Evolutionary conservation across 35 echinoderm and acorn worm species (phyloP), one percentile per base, ranked within the genome.

Genomic region (Strongylocentrotus purpuratus): DNA sequence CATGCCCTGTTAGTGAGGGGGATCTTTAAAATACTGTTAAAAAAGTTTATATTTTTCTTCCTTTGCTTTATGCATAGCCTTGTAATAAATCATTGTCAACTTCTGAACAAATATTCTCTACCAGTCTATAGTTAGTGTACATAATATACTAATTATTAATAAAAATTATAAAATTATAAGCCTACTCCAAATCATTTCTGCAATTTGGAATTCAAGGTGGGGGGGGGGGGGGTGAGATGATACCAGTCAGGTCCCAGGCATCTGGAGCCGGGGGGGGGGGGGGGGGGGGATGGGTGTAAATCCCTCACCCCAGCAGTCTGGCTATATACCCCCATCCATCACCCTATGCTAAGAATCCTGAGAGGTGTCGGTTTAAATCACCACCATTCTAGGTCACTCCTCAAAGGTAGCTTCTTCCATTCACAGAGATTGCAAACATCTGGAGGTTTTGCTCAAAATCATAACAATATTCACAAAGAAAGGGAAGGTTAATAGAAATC

Each of bases 361-460:
- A 78, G 65, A n/a, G 65, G 65, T 78, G 65, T 78, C 65, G 4
- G 65, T 78, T 78, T 78, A 78, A 78, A 78, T 78, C 65, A 78
- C 25, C 22, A n/a, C 65, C 4, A 78, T 78, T 78, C 65, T 78
- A 78, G 65, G 65, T 78, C 65, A 78, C 65, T n/a, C 65, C 65
- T 78, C 7, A 78, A 78, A 78, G 65, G 65, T n/a, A 7, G 28
- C 20, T 7, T 78, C 65, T 4, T 28, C 65, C 65, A 78, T 28
- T 70, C 8, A 78, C 65, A 78, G 7, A 78, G 18, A 78, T 28
- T 78, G 65, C 28, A 22, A 28, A n/a, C 65, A 78, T 78, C 65
- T 78, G 65, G 65, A 78, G 20, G 28, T n/a, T 78, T 59, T 59
- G 4, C 52, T 59, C 52, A 11, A 14, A 59, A 59, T 17, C 52